Evolutionary conservation across 2,888 invertebrate species (phyloP).

Genomic region (Parochlus steinenii): DNA sequence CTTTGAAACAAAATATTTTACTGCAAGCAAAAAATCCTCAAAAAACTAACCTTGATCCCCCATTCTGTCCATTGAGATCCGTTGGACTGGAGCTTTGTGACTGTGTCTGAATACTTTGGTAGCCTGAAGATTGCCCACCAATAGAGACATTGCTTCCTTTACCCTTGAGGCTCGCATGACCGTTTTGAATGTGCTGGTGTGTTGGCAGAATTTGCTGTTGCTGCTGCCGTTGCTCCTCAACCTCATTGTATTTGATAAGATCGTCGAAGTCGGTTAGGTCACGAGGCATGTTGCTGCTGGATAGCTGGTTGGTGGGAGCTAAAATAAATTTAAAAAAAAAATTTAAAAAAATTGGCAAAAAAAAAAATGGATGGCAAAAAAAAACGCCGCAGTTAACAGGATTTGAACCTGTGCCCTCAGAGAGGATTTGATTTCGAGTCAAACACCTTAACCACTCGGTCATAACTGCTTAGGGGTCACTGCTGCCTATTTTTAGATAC

Average conservation of each 20-base stretch:
- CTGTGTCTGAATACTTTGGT: constrained; percentile 76
- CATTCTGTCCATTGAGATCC: constrained; percentile 23
- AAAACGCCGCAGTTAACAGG: constrained; percentile 17
- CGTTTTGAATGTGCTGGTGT: constrained; percentile 6
- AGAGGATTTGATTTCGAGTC: constrained; percentile 16
- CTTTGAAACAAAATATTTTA: no score
- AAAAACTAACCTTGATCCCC: no score
- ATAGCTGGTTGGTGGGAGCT: constrained; percentile 24
- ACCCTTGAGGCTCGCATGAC: constrained; percentile 7
- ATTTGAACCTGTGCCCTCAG: constrained; percentile 19
- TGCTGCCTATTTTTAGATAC: no score
- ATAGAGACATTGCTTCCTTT: constrained; percentile 67
- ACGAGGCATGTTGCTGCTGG: constrained; percentile 34
- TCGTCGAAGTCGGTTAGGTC: constrained; percentile 58
- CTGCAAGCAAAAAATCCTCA: no score
- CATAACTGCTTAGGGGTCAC: constrained; percentile 18
- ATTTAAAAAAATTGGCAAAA: constrained; percentile 23
- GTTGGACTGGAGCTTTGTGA: constrained; percentile 77
- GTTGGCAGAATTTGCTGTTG: constrained; percentile 16
- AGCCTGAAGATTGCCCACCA: constrained; percentile 72
- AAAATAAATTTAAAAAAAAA: constrained; percentile 22
- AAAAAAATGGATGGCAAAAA: no score
- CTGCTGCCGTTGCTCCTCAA: constrained; percentile 34
- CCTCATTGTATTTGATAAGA: constrained; percentile 55
- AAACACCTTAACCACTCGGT: constrained; percentile 20